Evolutionary conservation across 2,888 invertebrate species (phyloP).

Genomic region (Morpho achilles): DNA sequence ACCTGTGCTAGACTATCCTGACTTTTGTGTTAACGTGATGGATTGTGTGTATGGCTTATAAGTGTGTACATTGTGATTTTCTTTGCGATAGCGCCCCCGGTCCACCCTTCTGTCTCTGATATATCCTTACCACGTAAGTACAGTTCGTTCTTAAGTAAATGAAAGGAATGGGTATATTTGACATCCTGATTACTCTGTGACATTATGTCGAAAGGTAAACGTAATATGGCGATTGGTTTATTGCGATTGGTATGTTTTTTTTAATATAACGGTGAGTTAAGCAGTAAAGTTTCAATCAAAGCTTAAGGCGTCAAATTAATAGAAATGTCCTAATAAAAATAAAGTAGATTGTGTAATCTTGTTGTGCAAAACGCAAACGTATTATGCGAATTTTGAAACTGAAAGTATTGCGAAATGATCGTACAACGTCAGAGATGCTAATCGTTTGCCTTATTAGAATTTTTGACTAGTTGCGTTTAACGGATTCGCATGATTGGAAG

Average conservation of each 20-base stretch:
- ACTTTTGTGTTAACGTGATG: constrained; percentile 45
- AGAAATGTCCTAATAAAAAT: constrained; percentile 14
- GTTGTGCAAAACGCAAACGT: constrained; percentile 39
- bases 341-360: constrained; percentile 16
- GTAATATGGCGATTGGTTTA: neutral
- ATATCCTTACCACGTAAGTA: constrained; percentile 39
- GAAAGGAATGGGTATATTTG: constrained; percentile 14
- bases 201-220: neutral
- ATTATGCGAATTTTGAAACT: constrained; percentile 43
- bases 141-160: constrained; percentile 6
- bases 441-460: constrained; percentile 42
- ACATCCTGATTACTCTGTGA: neutral
- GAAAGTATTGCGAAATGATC: constrained; percentile 38
- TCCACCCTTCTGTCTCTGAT: constrained; percentile 46
- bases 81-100: constrained; percentile 60
- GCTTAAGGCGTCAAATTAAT: constrained; percentile 6
- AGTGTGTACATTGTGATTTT: constrained; percentile 58
- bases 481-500: constrained; percentile 13
- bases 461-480: constrained; percentile 20
- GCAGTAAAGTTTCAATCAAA: no score
- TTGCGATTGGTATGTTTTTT: neutral
- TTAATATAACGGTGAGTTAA: no score
- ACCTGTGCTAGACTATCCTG: constrained; percentile 24
- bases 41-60: constrained; percentile 71
- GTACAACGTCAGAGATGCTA: constrained; percentile 43